Percentiles rank a stretch among this genome's conserved stretches.
Evolutionary conservation across 1,140 invertebrate genomes (phyloP).

Genomic region (Zeugodacus cucurbitae): DNA sequence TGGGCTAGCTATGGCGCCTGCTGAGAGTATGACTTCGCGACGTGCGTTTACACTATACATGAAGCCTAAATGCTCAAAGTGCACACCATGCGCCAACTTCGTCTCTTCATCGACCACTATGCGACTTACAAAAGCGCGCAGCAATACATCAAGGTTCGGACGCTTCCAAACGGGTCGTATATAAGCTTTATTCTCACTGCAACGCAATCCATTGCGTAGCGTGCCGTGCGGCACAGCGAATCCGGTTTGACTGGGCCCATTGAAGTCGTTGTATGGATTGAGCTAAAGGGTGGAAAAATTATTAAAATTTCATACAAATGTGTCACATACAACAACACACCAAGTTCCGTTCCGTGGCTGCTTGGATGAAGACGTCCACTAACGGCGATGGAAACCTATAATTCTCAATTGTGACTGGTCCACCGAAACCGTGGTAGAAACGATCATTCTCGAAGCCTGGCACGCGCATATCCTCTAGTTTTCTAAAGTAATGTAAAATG

Average conservation of each 20-base stretch:
- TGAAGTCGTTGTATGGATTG: conserved; percentile 77
- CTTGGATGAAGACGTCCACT: conserved; percentile 74
- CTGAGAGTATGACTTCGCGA: conserved; percentile 79
- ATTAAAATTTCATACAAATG: conserved; percentile 49
- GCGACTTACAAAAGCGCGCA: conserved; percentile 74
- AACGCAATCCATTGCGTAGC: conserved; percentile 82
- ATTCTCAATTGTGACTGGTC: conserved; percentile 76
- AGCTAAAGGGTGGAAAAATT: conserved; percentile 67
- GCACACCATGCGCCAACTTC: conserved; percentile 72
- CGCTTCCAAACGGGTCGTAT: conserved; percentile 76
- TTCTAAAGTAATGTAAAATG: conserved; percentile 85
- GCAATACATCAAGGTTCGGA: conserved; percentile 78
- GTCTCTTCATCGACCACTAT: conserved; percentile 71
- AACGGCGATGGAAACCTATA: conserved; percentile 74
- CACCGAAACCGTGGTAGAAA: conserved; percentile 76
- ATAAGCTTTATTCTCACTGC: conserved; percentile 85
- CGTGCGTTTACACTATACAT: conserved; percentile 68
- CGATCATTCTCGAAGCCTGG: conserved; percentile 65
- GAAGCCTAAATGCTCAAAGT: conserved; percentile 69
- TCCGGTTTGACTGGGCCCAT: conserved; percentile 79
- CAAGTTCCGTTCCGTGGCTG: conserved; percentile 69
- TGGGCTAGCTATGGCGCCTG: conserved; percentile 78
- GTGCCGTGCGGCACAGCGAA: conserved; percentile 81
- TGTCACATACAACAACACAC: neutral
- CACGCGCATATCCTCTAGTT: conserved; percentile 78